These are phyloP conservation scores for Chunga burmeisteri DNA, from an alignment of 2,113 vertebrate genomes.

Conservation along the genomic window DNA sequence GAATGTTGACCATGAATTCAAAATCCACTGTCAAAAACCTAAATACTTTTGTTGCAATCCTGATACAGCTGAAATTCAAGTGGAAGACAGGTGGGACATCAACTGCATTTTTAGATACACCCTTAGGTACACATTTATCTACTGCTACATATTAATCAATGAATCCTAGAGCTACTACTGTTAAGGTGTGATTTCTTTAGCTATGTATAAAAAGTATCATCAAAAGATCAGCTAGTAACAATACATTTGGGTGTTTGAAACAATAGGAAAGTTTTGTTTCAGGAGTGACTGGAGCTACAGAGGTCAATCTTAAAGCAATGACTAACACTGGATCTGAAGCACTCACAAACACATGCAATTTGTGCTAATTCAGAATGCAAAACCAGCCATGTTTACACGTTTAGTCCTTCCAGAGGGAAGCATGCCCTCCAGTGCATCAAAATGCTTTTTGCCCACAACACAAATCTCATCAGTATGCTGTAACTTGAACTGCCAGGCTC, in stretches of 20 bases:
- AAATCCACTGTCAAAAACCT: slow-evolving; percentile 16
- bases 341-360: neutral
- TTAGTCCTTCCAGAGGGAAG: neutral
- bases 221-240: neutral
- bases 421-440: slow-evolving; percentile 4
- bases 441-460: slow-evolving; percentile 48
- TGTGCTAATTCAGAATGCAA: neutral
- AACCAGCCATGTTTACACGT: neutral
- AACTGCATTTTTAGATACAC: slow-evolving; percentile 25
- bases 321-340: neutral
- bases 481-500: slow-evolving; percentile 55
- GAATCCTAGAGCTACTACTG: neutral
- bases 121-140: slow-evolving; percentile 35
- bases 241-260: neutral
- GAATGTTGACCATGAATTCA: neutral
- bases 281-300: neutral
- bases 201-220: neutral
- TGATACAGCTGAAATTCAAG: slow-evolving; percentile 28
- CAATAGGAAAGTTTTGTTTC: slow-evolving; percentile 6
- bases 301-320: neutral
- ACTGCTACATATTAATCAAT: slow-evolving; percentile 17
- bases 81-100: slow-evolving; percentile 43
- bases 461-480: slow-evolving; percentile 62
- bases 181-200: neutral
- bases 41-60: neutral